Evolutionary conservation across 2,797 vertebrate genomes (phyloP).

Genomic region (Chelidonichthys spinosus): DNA sequence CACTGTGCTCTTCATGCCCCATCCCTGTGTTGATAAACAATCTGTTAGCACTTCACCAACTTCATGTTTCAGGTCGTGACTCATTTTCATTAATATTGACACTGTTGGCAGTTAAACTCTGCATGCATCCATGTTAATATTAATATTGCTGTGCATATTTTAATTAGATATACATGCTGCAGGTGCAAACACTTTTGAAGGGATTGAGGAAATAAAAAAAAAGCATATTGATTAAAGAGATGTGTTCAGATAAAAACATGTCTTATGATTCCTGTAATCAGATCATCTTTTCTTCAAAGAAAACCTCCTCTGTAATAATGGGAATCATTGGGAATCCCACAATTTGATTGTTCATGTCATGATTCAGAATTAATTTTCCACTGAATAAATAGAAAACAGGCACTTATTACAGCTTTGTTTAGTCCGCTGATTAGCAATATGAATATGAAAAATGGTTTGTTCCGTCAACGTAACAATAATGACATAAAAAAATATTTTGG

Average conservation of each 20-base stretch:
- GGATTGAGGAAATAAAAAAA: neutral
- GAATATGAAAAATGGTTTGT: neutral
- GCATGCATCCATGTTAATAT: constrained; percentile 29
- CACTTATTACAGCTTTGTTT: neutral
- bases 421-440: neutral
- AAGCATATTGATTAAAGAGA: neutral
- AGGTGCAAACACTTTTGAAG: constrained; percentile 16
- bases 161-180: constrained; percentile 11
- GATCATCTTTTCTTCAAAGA: neutral
- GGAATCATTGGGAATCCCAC: neutral
- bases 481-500: neutral
- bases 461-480: neutral
- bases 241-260: too few relatives aligned
- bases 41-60: constrained; percentile 41
- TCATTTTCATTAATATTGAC: constrained; percentile 20
- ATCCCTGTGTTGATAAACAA: constrained; percentile 37
- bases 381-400: neutral
- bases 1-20: constrained; percentile 27
- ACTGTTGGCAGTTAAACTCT: constrained; percentile 9
- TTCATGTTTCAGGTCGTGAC: constrained; percentile 19
- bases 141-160: constrained; percentile 11
- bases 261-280: neutral
- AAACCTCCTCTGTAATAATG: neutral
- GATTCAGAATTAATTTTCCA: neutral
- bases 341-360: neutral